These are phyloP conservation scores for Ctena decussata DNA, from an alignment of 2,888 invertebrate genomes.

Conservation along the genomic window DNA sequence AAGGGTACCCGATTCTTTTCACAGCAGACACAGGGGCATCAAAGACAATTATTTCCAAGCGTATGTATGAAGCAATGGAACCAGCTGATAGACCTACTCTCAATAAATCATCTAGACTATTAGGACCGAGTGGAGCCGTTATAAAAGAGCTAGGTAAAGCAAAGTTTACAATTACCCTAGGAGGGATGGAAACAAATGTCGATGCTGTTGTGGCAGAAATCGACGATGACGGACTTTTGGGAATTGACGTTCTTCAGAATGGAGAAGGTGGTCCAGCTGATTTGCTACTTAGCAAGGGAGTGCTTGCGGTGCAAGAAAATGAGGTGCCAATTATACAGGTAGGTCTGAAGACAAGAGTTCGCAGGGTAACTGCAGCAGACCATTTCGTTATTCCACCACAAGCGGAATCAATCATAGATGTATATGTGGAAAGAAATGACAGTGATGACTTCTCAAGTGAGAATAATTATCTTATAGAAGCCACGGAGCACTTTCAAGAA, in stretches of 20 bases:
- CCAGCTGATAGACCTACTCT: background rate
- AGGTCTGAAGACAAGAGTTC: background rate
- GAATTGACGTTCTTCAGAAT: slow-evolving; percentile 45
- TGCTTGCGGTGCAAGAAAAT: slow-evolving; percentile 2
- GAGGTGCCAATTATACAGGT: slow-evolving; percentile 41
- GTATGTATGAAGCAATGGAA: background rate
- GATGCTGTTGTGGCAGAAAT: slow-evolving; percentile 50
- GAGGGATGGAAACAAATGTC: background rate
- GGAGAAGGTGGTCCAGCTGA: slow-evolving; percentile 35
- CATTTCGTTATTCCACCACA: slow-evolving; percentile 38
- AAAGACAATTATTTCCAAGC: background rate
- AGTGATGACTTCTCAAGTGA: slow-evolving; percentile 12
- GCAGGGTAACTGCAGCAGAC: slow-evolving; percentile 49
- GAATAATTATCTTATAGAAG: slow-evolving; percentile 45
- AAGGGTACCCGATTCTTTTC: background rate
- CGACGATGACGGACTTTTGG: slow-evolving; percentile 47
- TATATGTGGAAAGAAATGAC: slow-evolving; percentile 39
- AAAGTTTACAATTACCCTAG: slow-evolving; percentile 21
- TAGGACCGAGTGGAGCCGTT: slow-evolving; percentile 23
- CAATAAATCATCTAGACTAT: background rate
- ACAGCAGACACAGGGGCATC: background rate
- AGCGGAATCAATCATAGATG: slow-evolving; percentile 55
- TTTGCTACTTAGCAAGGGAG: slow-evolving; percentile 37
- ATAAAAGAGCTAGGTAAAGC: slow-evolving; percentile 31
- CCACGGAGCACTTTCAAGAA: slow-evolving; percentile 32